These are phyloP conservation scores for Nezara viridula DNA, from an alignment of 2,888 invertebrate species.

Conservation along the genomic window DNA sequence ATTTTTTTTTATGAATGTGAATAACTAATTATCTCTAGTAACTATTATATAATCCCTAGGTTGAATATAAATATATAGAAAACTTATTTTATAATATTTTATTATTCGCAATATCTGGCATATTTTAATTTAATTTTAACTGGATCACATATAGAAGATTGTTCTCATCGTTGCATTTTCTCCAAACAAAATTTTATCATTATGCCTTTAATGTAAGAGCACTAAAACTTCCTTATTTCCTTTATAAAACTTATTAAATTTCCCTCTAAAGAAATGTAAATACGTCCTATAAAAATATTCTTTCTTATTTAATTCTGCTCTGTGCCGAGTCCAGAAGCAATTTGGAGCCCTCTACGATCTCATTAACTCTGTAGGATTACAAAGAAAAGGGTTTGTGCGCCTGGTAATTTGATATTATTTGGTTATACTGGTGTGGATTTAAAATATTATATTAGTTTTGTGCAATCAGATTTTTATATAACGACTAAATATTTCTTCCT, in stretches of 20 bases:
- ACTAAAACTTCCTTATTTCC: not conserved
- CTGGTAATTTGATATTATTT: not conserved
- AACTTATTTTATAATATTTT: no score
- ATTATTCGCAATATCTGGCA: no score
- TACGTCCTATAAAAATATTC: not conserved
- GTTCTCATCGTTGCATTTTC: no score
- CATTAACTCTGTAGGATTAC: not conserved
- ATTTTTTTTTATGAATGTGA: no score
- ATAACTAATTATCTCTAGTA: no score
- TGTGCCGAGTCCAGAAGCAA: not conserved
- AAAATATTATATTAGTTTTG: not conserved
- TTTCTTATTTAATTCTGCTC: not conserved
- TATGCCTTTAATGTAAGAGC: not conserved
- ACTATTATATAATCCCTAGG: no score
- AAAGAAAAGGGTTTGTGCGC: not conserved
- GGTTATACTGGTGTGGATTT: not conserved
- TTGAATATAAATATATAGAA: no score
- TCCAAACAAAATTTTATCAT: no score
- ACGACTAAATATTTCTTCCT: not conserved
- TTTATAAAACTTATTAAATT: not conserved
- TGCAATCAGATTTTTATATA: not conserved
- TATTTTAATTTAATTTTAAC: no score
- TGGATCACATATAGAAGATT: no score
- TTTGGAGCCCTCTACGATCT: not conserved
- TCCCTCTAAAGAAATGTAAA: not conserved